These are phyloP conservation scores for Hormiphora californensis DNA, from an alignment of 37 sponge, comb jelly and placozoan species.

Conservation along the genomic window DNA sequence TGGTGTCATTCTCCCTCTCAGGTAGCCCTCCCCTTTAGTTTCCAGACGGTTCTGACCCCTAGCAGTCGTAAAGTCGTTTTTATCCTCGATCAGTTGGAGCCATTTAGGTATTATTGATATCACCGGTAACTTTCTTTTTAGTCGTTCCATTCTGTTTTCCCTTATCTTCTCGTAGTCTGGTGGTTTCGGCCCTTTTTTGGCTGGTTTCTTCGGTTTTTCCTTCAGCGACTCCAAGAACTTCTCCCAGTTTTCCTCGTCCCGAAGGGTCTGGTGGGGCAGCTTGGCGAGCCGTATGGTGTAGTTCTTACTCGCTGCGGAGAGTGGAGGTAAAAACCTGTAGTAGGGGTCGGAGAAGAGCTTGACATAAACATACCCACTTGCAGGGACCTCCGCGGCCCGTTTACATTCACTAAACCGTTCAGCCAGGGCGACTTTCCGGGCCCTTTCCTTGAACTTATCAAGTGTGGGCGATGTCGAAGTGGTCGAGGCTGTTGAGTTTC, in stretches of 20 bases:
- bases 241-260: slow-evolving; percentile 27
- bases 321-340: slow-evolving; percentile 13
- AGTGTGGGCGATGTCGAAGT: neutral
- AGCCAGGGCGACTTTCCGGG: neutral
- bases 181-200: neutral
- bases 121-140: neutral
- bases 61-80: neutral
- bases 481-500: neutral
- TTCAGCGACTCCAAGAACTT: slow-evolving; percentile 46
- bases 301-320: slow-evolving; percentile 40
- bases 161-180: neutral
- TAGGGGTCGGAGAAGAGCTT: slow-evolving; percentile 38
- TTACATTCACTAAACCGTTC: neutral
- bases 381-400: neutral
- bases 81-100: neutral
- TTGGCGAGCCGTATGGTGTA: neutral
- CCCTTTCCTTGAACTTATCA: neutral
- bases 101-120: slow-evolving; percentile 43
- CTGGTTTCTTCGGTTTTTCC: neutral
- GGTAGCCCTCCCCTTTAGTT: too few relatives aligned
- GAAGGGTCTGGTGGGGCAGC: neutral
- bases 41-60: too few relatives aligned
- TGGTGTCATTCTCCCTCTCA: too few relatives aligned
- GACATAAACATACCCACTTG: slow-evolving; percentile 9
- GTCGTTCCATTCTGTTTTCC: neutral